Evolutionary conservation across 2,888 invertebrate genomes (phyloP), one percentile per base, ranked within the genome.

Genomic region (Candidula unifasciata): DNA sequence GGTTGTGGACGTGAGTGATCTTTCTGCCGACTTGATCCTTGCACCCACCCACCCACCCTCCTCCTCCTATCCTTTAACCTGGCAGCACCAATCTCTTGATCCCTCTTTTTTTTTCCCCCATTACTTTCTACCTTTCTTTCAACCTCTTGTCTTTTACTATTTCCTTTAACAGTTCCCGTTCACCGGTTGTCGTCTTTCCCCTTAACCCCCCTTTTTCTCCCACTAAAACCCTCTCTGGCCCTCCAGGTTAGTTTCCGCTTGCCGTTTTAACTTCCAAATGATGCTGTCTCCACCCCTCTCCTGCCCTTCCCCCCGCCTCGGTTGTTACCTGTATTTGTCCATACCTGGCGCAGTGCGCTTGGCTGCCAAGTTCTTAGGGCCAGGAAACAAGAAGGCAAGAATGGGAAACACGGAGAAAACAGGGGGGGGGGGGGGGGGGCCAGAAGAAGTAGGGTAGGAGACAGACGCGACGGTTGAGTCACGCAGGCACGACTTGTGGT

Each of bases 291-390:
- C 78, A 33, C 24, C 2, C 0, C 18, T 60, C 24, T 44, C 77
- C 35, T 30, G 30, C 64, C 60, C 5, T 16, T n/a, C 30, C 73
- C 73, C n/a, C 6, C 37, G n/a, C 33, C 52, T 8, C 57, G 10
- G 1, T 6, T 52, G 10, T n/a, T 64, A 64, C 66, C 79, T 66
- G 37, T 66, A 16, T 64, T 66, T 37, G 64, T 44, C 66, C 64
- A 66, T 79, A 79, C 79, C 64, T 79, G 79, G 79, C 66, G 35
- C 35, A n/a, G 37, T 27, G 64, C 37, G 2, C 21, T 24, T 24
- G n/a, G 79, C 79, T 66, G 79, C 79, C 64, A 66, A 66, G 66
- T 57, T 37, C n/a, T 13, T n/a, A 0, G 78, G 78, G 52, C 27
- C 35, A 64, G 16, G n/a, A 1, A 13, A 64, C 35, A 5, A 52